phyloP scores from a whole-genome alignment of 2,888 invertebrate species.

The Pseudococcus jackbeardsleyi region DNA sequence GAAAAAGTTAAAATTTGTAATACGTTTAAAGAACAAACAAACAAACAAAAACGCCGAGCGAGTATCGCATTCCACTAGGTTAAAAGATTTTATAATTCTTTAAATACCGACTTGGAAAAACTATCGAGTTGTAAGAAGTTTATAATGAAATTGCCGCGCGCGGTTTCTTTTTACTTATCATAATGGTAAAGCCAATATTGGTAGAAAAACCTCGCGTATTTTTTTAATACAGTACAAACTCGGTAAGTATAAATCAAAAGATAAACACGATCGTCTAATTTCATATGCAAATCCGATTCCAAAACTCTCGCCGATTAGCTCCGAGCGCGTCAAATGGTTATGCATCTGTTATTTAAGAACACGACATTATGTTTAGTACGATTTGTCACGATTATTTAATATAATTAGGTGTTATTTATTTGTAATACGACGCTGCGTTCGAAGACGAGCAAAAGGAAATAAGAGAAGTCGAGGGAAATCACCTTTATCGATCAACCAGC shows the following conservation, averaged over 20 bases:
- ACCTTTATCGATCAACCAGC: neutral
- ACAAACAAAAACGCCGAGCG: constrained; percentile 22
- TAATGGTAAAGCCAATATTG: constrained; percentile 41
- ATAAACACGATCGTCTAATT: constrained; percentile 6
- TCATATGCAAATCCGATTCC: constrained; percentile 7
- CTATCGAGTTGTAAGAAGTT: constrained; percentile 38
- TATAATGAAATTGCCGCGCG: constrained; percentile 16
- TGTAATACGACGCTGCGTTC: neutral
- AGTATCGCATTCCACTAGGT: constrained; percentile 26
- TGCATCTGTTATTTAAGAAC: neutral
- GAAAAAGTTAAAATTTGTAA: constrained; percentile 43
- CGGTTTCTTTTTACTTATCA: constrained; percentile 23
- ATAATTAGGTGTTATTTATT: neutral
- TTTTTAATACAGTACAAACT: neutral
- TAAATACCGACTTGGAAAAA: constrained; percentile 22
- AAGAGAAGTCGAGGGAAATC: neutral
- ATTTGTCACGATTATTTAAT: neutral
- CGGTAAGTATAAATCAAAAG: neutral
- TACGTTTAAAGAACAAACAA: constrained; percentile 16
- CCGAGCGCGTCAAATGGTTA: neutral
- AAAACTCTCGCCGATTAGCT: neutral
- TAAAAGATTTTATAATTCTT: constrained; percentile 23
- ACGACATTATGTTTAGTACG: neutral
- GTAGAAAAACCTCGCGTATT: constrained; percentile 20
- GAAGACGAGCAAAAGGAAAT: neutral